Evolutionary conservation across 2,797 vertebrate genomes (phyloP).

Genomic region (Trematomus bernacchii): DNA sequence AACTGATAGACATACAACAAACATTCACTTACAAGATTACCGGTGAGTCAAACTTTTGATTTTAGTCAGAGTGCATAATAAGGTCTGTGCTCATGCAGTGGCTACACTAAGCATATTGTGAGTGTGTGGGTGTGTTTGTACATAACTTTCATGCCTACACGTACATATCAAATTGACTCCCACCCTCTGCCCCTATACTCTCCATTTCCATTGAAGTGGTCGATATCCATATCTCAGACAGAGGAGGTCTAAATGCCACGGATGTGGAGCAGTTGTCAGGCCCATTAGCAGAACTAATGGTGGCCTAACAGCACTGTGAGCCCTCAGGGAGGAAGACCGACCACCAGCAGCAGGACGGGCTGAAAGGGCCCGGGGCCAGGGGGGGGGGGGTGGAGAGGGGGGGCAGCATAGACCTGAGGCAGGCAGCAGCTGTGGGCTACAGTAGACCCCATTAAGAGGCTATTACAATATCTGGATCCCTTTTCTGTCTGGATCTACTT

Average conservation of each 20-base stretch:
- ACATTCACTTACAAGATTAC: slow-evolving; percentile 16
- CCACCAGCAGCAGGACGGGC: slow-evolving; percentile 70
- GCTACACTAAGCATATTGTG: slow-evolving; percentile 9
- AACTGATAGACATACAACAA: slow-evolving; percentile 17
- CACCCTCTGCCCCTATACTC: slow-evolving; percentile 26
- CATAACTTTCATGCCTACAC: slow-evolving; percentile 44
- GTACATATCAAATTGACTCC: slow-evolving; percentile 62
- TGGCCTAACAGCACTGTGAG: slow-evolving; percentile 75
- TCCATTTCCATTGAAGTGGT: slow-evolving; percentile 74
- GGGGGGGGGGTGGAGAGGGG: not conserved
- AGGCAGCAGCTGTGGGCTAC: slow-evolving; percentile 68
- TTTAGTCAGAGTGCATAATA: slow-evolving; percentile 39
- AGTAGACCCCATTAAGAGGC: slow-evolving; percentile 70
- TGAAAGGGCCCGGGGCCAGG: slow-evolving; percentile 60
- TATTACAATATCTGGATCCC: slow-evolving; percentile 68
- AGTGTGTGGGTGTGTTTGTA: slow-evolving; percentile 33
- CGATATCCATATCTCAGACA: slow-evolving; percentile 79
- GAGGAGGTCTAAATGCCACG: slow-evolving; percentile 76
- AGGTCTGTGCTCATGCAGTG: slow-evolving; percentile 3
- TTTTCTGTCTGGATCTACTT: slow-evolving; percentile 62
- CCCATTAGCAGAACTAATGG: slow-evolving; percentile 82
- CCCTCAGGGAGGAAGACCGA: slow-evolving; percentile 75
- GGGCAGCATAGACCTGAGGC: slow-evolving; percentile 44
- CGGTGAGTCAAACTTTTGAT: slow-evolving; percentile 28
- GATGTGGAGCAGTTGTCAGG: slow-evolving; percentile 76